Conservation (phyloP, 1,140 invertebrate genomes). For the Drosophila lini region DNA sequence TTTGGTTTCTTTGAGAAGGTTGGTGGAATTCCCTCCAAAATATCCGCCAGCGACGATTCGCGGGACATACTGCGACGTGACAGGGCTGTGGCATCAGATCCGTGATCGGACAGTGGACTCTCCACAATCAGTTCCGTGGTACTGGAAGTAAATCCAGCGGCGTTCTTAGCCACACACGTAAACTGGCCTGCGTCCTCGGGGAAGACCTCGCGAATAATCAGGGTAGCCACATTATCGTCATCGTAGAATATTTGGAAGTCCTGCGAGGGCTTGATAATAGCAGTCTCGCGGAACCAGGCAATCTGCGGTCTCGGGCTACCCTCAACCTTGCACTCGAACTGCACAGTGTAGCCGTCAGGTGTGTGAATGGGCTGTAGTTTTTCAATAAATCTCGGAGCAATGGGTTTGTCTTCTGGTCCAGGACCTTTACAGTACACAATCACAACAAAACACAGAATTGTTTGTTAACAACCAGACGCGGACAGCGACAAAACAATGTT, state of each 20-base stretch:
- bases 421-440: conserved; percentile 87
- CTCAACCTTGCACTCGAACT: conserved; percentile 96
- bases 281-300: conserved; percentile 97
- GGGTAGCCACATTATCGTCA: conserved; percentile 95
- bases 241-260: conserved; percentile 97
- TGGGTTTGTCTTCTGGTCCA: conserved; percentile 89
- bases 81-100: conserved; percentile 91
- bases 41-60: conserved; percentile 95
- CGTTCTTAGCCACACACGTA: conserved; percentile 98
- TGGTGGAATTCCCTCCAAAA: conserved; percentile 95
- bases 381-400: conserved; percentile 93
- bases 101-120: conserved; percentile 94
- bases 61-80: conserved; percentile 93
- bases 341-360: conserved; percentile 93
- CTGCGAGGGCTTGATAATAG: conserved; percentile 94
- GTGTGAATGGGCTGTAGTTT: conserved; percentile 93
- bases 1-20: conserved; percentile 96
- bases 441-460: conserved; percentile 56
- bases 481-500: conserved; percentile 29
- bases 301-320: conserved; percentile 95
- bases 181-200: conserved; percentile 98
- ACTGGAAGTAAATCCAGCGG: conserved; percentile 95
- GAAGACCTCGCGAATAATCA: conserved; percentile 97
- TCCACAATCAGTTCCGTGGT: conserved; percentile 96
- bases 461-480: conserved; percentile 59